Evolutionary conservation across 1,140 invertebrate species (phyloP).

Genomic region (Amphibalanus amphitrite): DNA sequence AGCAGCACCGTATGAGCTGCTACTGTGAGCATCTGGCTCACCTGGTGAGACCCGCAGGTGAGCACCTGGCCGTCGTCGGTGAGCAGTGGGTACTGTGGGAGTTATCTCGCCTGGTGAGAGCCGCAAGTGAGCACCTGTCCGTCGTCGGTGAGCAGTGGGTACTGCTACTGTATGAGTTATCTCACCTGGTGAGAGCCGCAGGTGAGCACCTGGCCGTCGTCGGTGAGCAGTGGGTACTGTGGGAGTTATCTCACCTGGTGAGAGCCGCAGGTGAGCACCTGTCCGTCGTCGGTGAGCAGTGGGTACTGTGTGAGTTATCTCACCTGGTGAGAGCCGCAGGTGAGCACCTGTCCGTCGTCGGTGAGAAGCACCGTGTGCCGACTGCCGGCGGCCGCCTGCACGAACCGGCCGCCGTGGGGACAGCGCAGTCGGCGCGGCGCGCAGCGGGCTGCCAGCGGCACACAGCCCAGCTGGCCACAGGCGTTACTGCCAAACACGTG

Average conservation of each 20-base stretch:
- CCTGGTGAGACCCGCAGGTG: constrained; percentile 73
- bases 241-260: constrained; percentile 45
- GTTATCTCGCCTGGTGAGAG: too few relatives aligned
- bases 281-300: constrained; percentile 66
- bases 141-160: too few relatives aligned
- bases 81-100: too few relatives aligned
- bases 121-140: too few relatives aligned
- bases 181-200: too few relatives aligned
- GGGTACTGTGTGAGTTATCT: too few relatives aligned
- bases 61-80: constrained; percentile 74
- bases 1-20: too few relatives aligned
- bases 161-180: too few relatives aligned
- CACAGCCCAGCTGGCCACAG: constrained; percentile 78
- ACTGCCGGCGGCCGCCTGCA: constrained; percentile 63
- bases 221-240: too few relatives aligned
- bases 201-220: too few relatives aligned
- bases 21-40: too few relatives aligned
- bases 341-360: constrained; percentile 72
- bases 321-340: constrained; percentile 67
- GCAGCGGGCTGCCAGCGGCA: constrained; percentile 54
- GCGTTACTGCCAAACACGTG: constrained; percentile 72
- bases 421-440: constrained; percentile 47
- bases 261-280: constrained; percentile 81
- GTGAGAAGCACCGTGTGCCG: constrained; percentile 83
- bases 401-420: not conserved